Percentiles rank a stretch among this genome's conserved stretches.
Conservation (phyloP, 2,888 invertebrate genomes). For the Ochropacha duplaris region DNA sequence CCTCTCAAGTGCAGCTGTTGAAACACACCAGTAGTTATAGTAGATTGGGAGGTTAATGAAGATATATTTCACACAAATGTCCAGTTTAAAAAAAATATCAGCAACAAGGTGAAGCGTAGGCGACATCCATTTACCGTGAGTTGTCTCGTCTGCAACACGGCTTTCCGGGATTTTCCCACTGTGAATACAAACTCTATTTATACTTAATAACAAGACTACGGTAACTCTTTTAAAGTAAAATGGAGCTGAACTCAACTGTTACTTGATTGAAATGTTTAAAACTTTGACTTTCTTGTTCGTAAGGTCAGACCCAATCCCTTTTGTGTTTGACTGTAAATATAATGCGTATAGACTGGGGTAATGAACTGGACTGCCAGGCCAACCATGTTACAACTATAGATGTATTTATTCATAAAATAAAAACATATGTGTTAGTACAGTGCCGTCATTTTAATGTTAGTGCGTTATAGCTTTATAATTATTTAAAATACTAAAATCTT, state of each 20-base stretch:
- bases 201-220: conserved; percentile 40
- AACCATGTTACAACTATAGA: too few relatives aligned
- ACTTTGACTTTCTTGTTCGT: conserved; percentile 16
- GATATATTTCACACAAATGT: conserved; percentile 10
- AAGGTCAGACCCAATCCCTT: conserved; percentile 4
- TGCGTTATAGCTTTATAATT: too few relatives aligned
- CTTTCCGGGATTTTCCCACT: conserved; percentile 36
- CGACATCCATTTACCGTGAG: conserved; percentile 37
- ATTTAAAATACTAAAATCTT: too few relatives aligned
- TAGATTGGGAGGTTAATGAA: neutral
- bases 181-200: conserved; percentile 40
- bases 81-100: conserved; percentile 24
- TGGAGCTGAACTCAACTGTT: conserved; percentile 20
- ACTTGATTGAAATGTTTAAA: conserved; percentile 40
- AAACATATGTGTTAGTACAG: too few relatives aligned
- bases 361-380: neutral
- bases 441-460: too few relatives aligned
- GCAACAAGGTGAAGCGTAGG: conserved; percentile 22
- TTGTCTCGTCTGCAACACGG: conserved; percentile 30
- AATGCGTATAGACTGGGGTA: neutral
- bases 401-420: too few relatives aligned
- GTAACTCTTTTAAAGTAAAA: conserved; percentile 37
- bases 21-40: too few relatives aligned
- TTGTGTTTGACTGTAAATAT: neutral
- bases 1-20: too few relatives aligned